Base-by-base conservation (phyloP, 2,113 vertebrate species). In the Nesoenas mayeri region DNA sequence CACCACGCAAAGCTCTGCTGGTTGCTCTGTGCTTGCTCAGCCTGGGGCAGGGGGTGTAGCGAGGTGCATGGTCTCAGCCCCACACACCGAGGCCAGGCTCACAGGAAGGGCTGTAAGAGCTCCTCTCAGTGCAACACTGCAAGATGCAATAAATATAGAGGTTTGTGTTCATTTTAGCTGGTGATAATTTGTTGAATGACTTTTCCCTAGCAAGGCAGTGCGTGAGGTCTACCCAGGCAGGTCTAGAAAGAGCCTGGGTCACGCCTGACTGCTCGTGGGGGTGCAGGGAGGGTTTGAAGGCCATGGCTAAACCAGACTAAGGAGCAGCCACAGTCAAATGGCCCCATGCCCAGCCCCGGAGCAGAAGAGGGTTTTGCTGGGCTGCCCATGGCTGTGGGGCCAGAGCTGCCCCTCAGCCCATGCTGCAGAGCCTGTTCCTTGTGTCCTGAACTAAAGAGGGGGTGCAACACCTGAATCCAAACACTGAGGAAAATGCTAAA, bases 1-100 rank as follows among this genome's bases (percentile, higher is more conserved):
- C 14, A 44, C 4, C 42, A 8, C 0, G 2, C 26, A 77, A 28
- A 86, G 29, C 62, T 56, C 77, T 20, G 11, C 62, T 22, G 3
- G 7, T 15, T 58, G 64, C 26, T 47, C 58, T 61, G 67, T 2
- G 2, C 56, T 67, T 6, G 0, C 32, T 6, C 56, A 0, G 0
- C 32, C 71, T 25, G 28, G 62, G 12, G 19, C 70, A 34, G 40
- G 20, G 11, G 48, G 3, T 50, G 57, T 6, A 48, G 48, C 0
- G 9, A 56, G 56, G 11, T 50, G 79, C 16, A 48, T 0, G 2
- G 28, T 40, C 48, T 70, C 64, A 50, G 64, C 25, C 34, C 29
- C 29, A 4, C 0, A 7, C 42, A 44, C 42, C 17, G 42, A 44
- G 3, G 62, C 24, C 2, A 2, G 11, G 19, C 28, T 67, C 2